Evolutionary conservation across 64 coral and sea anemone species (phyloP).

Genomic region (Platygyra sinensis): DNA sequence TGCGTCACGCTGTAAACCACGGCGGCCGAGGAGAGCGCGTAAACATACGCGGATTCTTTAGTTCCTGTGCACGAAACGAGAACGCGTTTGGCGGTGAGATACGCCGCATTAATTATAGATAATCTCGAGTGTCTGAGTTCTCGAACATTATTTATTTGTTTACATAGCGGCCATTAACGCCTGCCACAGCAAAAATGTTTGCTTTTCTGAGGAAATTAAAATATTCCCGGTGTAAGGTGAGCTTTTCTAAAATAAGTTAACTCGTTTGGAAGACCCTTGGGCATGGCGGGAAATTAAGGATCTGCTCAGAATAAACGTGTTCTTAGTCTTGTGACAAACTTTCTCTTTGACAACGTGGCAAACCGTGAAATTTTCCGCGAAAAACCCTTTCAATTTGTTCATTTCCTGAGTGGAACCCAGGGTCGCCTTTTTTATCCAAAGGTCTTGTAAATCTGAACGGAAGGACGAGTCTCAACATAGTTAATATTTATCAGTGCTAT

Average conservation of each 20-base stretch:
- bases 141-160: slow-evolving; percentile 17
- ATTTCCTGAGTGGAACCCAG: neutral
- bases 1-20: slow-evolving; percentile 81
- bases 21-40: slow-evolving; percentile 72
- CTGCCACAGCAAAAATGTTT: slow-evolving; percentile 22
- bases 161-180: slow-evolving; percentile 27
- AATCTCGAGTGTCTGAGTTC: slow-evolving; percentile 45
- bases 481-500: neutral
- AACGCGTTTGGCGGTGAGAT: neutral
- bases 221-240: neutral
- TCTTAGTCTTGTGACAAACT: neutral
- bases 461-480: neutral
- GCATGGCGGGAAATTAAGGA: neutral
- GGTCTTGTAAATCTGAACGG: neutral
- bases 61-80: slow-evolving; percentile 68
- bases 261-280: neutral
- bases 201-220: slow-evolving; percentile 20
- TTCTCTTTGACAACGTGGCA: neutral
- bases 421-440: neutral
- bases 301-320: neutral
- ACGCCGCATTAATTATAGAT: neutral
- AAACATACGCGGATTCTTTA: slow-evolving; percentile 75
- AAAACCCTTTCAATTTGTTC: neutral
- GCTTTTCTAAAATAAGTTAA: neutral
- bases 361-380: neutral